Percentiles rank a stretch among this genome's conserved stretches.
phyloP scores from a whole-genome alignment of 1,140 invertebrate genomes.

The Colletes gigas region DNA sequence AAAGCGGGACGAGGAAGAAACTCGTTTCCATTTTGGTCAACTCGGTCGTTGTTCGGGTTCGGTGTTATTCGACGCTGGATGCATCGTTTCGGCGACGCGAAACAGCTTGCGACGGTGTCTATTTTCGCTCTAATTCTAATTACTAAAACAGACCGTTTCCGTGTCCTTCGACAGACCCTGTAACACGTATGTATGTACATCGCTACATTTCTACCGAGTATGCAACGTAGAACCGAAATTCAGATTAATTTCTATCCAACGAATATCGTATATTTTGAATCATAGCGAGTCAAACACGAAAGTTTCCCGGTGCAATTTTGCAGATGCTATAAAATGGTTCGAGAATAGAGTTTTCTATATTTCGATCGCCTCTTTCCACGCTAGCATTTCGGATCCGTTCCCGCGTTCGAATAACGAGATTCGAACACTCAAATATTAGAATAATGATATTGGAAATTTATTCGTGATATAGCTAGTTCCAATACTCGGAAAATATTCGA shows the following conservation, averaged over 20 bases:
- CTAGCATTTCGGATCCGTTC: no score
- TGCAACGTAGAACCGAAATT: no score
- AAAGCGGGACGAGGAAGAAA: conserved; percentile 47
- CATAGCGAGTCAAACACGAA: no score
- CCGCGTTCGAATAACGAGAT: no score
- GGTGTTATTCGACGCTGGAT: neutral
- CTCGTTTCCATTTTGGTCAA: conserved; percentile 52
- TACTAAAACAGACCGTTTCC: neutral
- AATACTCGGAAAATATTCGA: neutral
- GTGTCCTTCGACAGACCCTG: neutral
- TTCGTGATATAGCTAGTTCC: neutral
- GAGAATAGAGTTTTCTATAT: no score
- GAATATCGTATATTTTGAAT: no score
- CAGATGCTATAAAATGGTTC: no score
- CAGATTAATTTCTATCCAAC: no score
- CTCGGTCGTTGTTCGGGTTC: conserved; percentile 3
- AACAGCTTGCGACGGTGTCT: neutral
- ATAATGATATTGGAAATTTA: neutral
- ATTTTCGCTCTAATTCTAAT: conserved; percentile 24
- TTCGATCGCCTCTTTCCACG: no score
- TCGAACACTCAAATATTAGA: neutral
- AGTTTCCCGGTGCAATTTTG: no score
- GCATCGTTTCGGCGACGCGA: neutral
- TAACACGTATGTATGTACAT: no score
- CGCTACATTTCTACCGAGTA: no score